Conservation (phyloP, 2,888 invertebrate species). For the Eudemis profundana region DNA sequence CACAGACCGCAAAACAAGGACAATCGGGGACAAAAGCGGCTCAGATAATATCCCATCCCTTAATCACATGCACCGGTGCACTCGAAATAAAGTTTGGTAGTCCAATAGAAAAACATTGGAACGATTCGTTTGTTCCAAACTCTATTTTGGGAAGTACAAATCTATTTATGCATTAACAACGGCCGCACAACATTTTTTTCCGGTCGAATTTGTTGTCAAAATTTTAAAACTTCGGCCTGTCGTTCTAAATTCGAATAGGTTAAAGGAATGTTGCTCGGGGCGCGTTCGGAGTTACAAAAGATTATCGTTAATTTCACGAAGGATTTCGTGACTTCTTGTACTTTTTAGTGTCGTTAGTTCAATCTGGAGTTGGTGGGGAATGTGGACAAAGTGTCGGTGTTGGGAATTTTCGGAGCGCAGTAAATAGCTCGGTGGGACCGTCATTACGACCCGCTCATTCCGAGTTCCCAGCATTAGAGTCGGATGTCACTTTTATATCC, state of each 20-base stretch:
- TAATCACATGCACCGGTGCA: conserved; percentile 84
- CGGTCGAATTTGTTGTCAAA: conserved; percentile 69
- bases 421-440: conserved; percentile 72
- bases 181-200: conserved; percentile 63
- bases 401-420: conserved; percentile 71
- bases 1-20: conserved; percentile 81
- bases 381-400: conserved; percentile 64
- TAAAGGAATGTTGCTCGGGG: conserved; percentile 69
- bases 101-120: conserved; percentile 68
- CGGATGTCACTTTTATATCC: conserved; percentile 68
- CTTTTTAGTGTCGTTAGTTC: conserved; percentile 75
- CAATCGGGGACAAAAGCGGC: conserved; percentile 72
- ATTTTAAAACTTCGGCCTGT: conserved; percentile 64
- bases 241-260: conserved; percentile 72
- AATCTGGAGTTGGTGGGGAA: conserved; percentile 69
- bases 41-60: conserved; percentile 83
- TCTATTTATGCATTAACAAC: conserved; percentile 73
- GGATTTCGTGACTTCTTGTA: conserved; percentile 66
- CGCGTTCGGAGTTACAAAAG: conserved; percentile 64
- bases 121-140: conserved; percentile 68
- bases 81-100: conserved; percentile 79
- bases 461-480: conserved; percentile 70
- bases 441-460: conserved; percentile 72
- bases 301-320: conserved; percentile 71
- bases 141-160: conserved; percentile 67